Evolutionary conservation across 2,888 invertebrate species (phyloP), one percentile per base, ranked within the genome.

Genomic region (Meliscaeva auricollis): DNA sequence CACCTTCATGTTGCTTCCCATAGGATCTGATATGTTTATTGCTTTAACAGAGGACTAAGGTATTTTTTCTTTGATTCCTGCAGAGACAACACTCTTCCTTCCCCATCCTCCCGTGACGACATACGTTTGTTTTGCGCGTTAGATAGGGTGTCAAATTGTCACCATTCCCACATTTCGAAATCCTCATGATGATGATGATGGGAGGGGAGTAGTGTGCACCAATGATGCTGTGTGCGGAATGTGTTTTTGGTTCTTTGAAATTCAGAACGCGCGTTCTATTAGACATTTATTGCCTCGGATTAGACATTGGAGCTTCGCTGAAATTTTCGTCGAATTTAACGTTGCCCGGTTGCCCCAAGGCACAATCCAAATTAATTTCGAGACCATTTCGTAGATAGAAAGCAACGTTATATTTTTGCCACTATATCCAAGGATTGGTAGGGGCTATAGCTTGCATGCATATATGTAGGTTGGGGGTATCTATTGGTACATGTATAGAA

Each of bases 351-450:
- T 48, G 75, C 54, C 66, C 80, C 44, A 73, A 77, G 81, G 81
- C 81, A 77, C 72, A 81, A 74, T 85, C 81, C 81, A 81, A 85
- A 85, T 85, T 85, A 85, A 85, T 85, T 85, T 85, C 72, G 73
- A 81, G 80, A 84, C 70, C 69, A 41, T 79, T 84, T 64, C 58
- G 35, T 38, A 30, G 58, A 48, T 48, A 41, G 66, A 38, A 11
- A n/a, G 13, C 13, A 17, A 26, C 38, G 9, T 11, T 38, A 3
- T 38, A 11, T 38, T 15, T 62, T 62, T 44, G 41, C 44, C 15
- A 26, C 15, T 22, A 41, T 30, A 32, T 15, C 44, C 15, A n/a
- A 4, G 32, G 52, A 6, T 38, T 54, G 54, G 22, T 7, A 38
- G 9, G 48, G 15, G 48, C 20, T 22, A 11, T 7, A 22, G 38